Evolutionary conservation across 2,797 vertebrate species (phyloP).

Genomic region (Syngnathus acus): DNA sequence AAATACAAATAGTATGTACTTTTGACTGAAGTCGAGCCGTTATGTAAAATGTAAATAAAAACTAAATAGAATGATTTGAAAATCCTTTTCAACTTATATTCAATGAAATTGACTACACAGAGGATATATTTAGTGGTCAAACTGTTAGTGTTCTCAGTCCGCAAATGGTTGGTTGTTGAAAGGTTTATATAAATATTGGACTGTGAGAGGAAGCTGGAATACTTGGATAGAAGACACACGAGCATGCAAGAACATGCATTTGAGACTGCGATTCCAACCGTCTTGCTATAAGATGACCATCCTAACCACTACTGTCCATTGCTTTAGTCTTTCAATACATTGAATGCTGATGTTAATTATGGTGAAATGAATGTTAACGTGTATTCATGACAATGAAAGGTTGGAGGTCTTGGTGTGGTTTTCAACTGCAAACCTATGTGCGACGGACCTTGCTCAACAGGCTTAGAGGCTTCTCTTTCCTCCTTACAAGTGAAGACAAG

Average conservation of each 20-base stretch:
- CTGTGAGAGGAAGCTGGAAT: too few species aligned
- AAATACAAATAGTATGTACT: neutral
- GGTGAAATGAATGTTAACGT: neutral
- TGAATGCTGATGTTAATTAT: neutral
- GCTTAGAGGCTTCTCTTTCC: constrained; percentile 27
- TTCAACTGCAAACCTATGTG: constrained; percentile 24
- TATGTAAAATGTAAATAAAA: too few species aligned
- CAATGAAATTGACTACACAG: too few species aligned
- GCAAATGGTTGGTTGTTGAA: too few species aligned
- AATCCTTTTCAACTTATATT: too few species aligned
- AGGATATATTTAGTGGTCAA: too few species aligned
- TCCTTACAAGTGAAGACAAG: constrained; percentile 28
- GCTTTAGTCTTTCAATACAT: neutral
- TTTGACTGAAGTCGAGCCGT: neutral
- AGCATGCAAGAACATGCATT: too few species aligned
- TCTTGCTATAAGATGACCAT: neutral
- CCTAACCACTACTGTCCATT: neutral
- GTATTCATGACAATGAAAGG: neutral
- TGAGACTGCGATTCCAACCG: neutral
- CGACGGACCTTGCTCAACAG: constrained; percentile 4
- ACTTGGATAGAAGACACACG: too few species aligned
- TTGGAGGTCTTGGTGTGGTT: neutral
- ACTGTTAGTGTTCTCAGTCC: too few species aligned
- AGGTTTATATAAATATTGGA: too few species aligned
- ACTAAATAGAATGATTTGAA: too few species aligned